Evolutionary conservation across 2,113 vertebrate genomes (phyloP).

Genomic region (Gadus macrocephalus): DNA sequence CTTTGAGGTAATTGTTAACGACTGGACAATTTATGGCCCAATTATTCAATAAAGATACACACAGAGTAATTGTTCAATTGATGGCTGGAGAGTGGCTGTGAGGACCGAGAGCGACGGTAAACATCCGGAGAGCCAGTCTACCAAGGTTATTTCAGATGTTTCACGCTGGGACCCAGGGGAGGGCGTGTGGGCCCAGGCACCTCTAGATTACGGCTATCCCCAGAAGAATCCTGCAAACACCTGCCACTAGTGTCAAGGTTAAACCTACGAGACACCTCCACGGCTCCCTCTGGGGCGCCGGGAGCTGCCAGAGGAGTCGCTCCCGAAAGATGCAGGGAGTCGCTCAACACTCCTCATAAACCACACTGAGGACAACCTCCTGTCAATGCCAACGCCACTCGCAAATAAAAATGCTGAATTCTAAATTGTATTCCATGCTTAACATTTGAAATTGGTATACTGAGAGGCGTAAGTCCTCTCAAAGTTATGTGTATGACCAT

Average conservation of each 20-base stretch:
- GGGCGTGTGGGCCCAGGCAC: constrained; percentile 22
- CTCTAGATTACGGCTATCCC: constrained; percentile 54
- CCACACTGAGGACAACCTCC: no score
- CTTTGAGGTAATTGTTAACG: constrained; percentile 69
- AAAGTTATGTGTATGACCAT: no score
- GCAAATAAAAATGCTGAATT: no score
- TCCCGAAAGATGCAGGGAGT: no score
- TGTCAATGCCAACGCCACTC: no score
- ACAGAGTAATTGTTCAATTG: constrained; percentile 52
- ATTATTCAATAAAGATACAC: constrained; percentile 69
- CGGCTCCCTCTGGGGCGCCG: constrained; percentile 40
- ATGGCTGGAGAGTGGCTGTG: constrained; percentile 48
- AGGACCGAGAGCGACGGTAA: constrained; percentile 48
- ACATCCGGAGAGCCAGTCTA: constrained; percentile 41
- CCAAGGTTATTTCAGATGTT: constrained; percentile 57
- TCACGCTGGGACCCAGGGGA: constrained; percentile 44
- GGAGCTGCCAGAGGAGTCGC: constrained; percentile 28
- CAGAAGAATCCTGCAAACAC: constrained; percentile 53
- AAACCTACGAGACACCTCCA: constrained; percentile 45
- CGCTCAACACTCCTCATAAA: no score
- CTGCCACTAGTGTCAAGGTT: constrained; percentile 63
- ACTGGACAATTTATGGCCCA: constrained; percentile 72
- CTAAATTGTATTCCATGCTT: no score
- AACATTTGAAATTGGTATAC: no score
- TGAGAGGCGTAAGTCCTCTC: no score